phyloP scores from a whole-genome alignment of 2,888 invertebrate species.

The Cremastinae sp. region DNA sequence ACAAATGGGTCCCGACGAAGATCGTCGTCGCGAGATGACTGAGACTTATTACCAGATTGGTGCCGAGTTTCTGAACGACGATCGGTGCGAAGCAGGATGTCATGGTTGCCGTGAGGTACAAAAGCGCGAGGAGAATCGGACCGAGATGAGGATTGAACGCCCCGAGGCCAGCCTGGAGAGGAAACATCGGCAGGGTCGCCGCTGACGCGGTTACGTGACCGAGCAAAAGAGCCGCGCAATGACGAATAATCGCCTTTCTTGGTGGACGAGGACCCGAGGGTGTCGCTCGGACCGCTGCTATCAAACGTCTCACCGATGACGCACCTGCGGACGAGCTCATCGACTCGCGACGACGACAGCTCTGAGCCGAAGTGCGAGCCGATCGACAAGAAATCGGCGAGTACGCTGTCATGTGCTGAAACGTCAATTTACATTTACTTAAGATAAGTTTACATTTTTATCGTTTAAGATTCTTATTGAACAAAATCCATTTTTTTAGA shows the following conservation, averaged over 20 bases:
- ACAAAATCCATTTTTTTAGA: neutral
- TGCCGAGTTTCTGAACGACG: constrained; percentile 82
- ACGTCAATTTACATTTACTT: no score
- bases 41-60: constrained; percentile 79
- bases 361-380: constrained; percentile 78
- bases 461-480: neutral
- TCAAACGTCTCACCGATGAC: constrained; percentile 87
- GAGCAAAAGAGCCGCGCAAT: constrained; percentile 79
- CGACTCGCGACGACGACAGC: constrained; percentile 81
- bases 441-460: neutral
- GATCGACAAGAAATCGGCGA: constrained; percentile 83
- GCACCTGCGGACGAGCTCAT: constrained; percentile 82
- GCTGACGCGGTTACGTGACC: constrained; percentile 85
- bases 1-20: constrained; percentile 75
- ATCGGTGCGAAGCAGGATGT: constrained; percentile 80
- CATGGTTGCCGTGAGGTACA: constrained; percentile 72
- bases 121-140: constrained; percentile 75
- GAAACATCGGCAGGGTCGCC: constrained; percentile 84
- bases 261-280: constrained; percentile 76
- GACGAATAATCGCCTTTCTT: constrained; percentile 74
- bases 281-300: constrained; percentile 81
- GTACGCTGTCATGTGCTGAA: constrained; percentile 82
- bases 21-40: constrained; percentile 74
- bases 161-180: constrained; percentile 81
- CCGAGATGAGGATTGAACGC: constrained; percentile 80